Conservation (phyloP, 1,140 invertebrate species). For the Tyrophagus putrescentiae region DNA sequence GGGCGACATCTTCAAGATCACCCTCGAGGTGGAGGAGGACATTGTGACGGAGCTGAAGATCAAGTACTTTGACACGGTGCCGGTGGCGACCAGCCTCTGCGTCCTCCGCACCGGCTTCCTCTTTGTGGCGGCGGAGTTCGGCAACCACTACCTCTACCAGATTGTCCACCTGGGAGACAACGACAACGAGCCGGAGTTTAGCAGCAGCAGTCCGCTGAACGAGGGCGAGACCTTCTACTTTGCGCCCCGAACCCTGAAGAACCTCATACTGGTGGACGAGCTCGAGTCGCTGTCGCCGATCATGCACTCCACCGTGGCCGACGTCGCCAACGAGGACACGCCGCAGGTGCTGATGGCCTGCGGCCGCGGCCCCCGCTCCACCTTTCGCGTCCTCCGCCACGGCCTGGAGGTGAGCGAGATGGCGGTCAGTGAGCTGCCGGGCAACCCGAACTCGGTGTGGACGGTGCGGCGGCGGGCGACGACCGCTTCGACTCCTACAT, state of each 20-base stretch:
- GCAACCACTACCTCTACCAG: conserved; percentile 97
- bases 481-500: conserved; percentile 99
- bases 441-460: conserved; percentile 99
- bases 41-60: conserved; percentile 97
- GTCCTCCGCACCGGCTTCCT: conserved; percentile 97
- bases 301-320: conserved; percentile 59
- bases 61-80: conserved; percentile 99
- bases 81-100: conserved; percentile 87
- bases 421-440: conserved; percentile 96
- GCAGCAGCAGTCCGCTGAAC: conserved; percentile 91
- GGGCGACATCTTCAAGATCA: conserved; percentile 96
- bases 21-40: conserved; percentile 91
- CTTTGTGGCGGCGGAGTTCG: conserved; percentile 97
- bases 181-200: conserved; percentile 98
- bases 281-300: conserved; percentile 93
- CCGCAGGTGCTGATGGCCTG: conserved; percentile 93
- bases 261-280: conserved; percentile 94
- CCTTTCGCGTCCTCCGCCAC: conserved; percentile 79
- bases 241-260: conserved; percentile 71
- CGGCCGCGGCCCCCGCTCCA: conserved; percentile 82
- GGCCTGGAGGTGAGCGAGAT: conserved; percentile 96
- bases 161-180: conserved; percentile 98
- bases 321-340: conserved; percentile 85
- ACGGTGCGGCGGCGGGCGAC: conserved; percentile 90
- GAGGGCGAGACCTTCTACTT: conserved; percentile 99